These are phyloP conservation scores for Catharus minimus DNA, from an alignment of 2,113 vertebrate genomes.

Conservation along the genomic window DNA sequence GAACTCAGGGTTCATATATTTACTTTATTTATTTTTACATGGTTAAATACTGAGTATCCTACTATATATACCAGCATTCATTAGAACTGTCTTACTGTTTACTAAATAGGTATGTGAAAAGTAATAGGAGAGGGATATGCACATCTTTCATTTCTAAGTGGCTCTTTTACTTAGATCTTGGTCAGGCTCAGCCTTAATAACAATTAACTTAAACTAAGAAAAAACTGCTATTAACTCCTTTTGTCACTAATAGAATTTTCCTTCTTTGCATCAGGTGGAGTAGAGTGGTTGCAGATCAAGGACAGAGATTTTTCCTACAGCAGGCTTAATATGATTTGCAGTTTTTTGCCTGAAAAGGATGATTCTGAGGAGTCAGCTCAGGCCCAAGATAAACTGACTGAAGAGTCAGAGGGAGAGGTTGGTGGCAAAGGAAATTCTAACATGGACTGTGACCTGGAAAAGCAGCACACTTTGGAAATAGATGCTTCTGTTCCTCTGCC, in stretches of 20 bases:
- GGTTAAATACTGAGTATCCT: not conserved
- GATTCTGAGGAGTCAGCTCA: constrained; percentile 64
- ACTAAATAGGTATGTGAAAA: not conserved
- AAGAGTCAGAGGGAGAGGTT: constrained; percentile 68
- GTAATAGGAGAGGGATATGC: not conserved
- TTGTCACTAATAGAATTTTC: not conserved
- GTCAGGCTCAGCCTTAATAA: not conserved
- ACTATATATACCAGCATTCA: not conserved
- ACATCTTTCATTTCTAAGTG: not conserved
- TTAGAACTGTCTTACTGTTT: not conserved
- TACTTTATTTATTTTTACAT: not conserved
- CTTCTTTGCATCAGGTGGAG: constrained; percentile 63
- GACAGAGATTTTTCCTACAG: constrained; percentile 76
- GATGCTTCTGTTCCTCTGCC: constrained; percentile 18
- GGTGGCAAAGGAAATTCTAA: constrained; percentile 34
- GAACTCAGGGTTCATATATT: not conserved
- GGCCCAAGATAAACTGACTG: constrained; percentile 63
- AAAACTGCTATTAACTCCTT: not conserved
- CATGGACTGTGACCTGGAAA: constrained; percentile 40
- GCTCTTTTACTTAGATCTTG: not conserved
- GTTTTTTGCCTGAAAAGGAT: constrained; percentile 75
- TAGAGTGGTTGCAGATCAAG: constrained; percentile 81
- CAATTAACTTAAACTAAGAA: not conserved
- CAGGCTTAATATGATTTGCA: constrained; percentile 75
- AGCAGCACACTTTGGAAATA: constrained; percentile 23